phyloP scores from a whole-genome alignment of 2,888 invertebrate species.

The Mesorhabditis sp. region DNA sequence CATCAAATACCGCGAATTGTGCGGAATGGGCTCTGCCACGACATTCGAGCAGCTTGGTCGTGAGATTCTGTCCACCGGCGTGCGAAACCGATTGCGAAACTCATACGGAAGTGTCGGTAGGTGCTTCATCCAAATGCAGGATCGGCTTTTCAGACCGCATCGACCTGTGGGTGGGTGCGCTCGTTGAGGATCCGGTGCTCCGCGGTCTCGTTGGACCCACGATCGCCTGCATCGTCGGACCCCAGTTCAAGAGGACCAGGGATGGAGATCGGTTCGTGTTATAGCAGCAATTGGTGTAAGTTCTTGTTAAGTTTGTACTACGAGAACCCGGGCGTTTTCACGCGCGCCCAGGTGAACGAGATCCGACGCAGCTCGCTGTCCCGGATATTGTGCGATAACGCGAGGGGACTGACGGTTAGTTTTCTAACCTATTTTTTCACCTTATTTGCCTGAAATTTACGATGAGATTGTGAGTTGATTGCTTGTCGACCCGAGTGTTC shows the following conservation, averaged over 20 bases:
- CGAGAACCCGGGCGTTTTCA: slow-evolving; percentile 60
- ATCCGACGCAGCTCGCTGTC: slow-evolving; percentile 80
- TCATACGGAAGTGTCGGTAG: slow-evolving; percentile 43
- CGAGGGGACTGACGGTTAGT: slow-evolving; percentile 67
- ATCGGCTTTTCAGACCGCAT: slow-evolving; percentile 42
- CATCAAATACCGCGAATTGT: slow-evolving; percentile 78
- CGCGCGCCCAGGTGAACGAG: slow-evolving; percentile 71
- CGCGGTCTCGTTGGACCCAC: slow-evolving; percentile 63
- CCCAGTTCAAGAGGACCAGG: slow-evolving; percentile 62
- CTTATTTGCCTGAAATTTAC: neutral
- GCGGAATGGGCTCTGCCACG: slow-evolving; percentile 74
- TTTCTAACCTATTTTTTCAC: neutral
- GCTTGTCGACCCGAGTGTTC: neutral
- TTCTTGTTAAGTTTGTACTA: slow-evolving; percentile 60
- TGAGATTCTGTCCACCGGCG: slow-evolving; percentile 47
- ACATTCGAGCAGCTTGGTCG: slow-evolving; percentile 62
- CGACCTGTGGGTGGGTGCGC: slow-evolving; percentile 63
- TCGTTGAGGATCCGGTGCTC: slow-evolving; percentile 61
- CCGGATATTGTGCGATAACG: slow-evolving; percentile 82
- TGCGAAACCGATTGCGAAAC: slow-evolving; percentile 40
- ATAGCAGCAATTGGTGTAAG: neutral
- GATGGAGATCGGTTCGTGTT: slow-evolving; percentile 59
- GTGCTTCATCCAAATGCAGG: slow-evolving; percentile 6
- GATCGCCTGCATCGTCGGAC: slow-evolving; percentile 61
- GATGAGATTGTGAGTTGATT: neutral